A percentile compares a stretch with the other conserved stretches of the same genome.
Evolutionary conservation across 1,140 invertebrate species (phyloP).

Genomic region (Eubasilissa regina): DNA sequence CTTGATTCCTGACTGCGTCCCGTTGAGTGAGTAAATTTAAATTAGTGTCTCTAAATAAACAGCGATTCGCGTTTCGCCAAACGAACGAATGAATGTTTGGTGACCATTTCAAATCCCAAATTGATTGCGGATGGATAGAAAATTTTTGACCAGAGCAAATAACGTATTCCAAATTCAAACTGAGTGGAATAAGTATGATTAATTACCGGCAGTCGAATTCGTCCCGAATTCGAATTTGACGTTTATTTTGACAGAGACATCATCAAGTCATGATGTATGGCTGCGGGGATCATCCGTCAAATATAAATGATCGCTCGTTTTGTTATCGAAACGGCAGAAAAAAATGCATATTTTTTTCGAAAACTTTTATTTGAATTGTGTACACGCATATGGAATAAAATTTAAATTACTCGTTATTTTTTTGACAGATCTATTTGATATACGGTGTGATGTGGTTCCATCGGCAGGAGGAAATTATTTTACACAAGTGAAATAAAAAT

Average conservation of each 20-base stretch:
- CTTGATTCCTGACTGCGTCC: not conserved
- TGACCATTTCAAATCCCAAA: slow-evolving; percentile 17
- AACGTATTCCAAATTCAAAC: slow-evolving; percentile 6
- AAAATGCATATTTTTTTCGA: no score
- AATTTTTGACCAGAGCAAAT: slow-evolving; percentile 22
- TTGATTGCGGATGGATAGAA: slow-evolving; percentile 8
- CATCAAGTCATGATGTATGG: slow-evolving; percentile 4
- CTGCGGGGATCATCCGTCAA: not conserved
- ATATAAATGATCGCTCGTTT: no score
- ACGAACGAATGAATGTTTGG: slow-evolving; percentile 1
- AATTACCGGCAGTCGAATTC: slow-evolving; percentile 29
- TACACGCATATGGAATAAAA: no score
- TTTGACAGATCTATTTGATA: no score
- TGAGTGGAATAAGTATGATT: not conserved
- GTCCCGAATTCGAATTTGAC: slow-evolving; percentile 36
- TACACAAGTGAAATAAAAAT: no score
- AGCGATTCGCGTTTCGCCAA: not conserved
- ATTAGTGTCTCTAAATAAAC: slow-evolving; percentile 20
- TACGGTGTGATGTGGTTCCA: no score
- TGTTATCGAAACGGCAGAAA: no score
- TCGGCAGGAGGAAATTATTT: no score
- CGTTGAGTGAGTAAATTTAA: slow-evolving; percentile 9
- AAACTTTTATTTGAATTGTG: no score
- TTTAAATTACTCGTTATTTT: no score
- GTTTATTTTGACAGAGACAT: slow-evolving; percentile 39